Evolutionary conservation across 2,888 invertebrate species (phyloP), one percentile per base, ranked within the genome.

Genomic region (Acronicta psi): DNA sequence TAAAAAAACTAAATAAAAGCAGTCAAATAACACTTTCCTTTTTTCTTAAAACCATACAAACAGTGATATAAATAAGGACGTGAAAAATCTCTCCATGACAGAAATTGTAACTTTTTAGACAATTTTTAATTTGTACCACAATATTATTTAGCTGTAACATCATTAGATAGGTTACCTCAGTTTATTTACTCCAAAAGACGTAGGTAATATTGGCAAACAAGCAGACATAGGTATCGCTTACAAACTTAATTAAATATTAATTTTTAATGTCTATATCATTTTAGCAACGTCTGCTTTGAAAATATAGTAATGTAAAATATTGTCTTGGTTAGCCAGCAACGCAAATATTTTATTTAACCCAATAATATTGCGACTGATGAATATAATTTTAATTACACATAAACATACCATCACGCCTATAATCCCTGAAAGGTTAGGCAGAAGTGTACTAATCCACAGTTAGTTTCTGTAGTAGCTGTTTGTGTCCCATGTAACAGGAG

Each of bases 161-260:
- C 42, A 40, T 14, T 18, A 43, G 59, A 44, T 57, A 69, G 61
- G 59, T 70, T 57, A 70, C 54, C 17, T 56, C 34, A 77, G 78
- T 77, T 67, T 63, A 68, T 77, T 71, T 54, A 75, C 67, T 50
- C 40, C 42, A n/a, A 55, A 62, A 53, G 31, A 60, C 51, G 53
- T 9, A 43, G 51, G 47, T 42, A 64, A 55, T 70, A 74, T 66
- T 31, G 54, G 40, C 47, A 70, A 65, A 76, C 55, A 66, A 43
- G 50, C 13, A 50, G 54, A 72, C 29, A 29, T 25, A 49, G 55
- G 45, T 59, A 46, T 64, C 51, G 53, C 25, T 69, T 61, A 29
- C 59, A 55, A 57, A 62, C 53, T 69, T 46, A 65, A 65, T 73
- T 66, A 59, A 61, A 59, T 42, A 29, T 70, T 70, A 40, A 71